Conservation (phyloP, 2,888 invertebrate genomes). For the Megaustenia siamemsis region DNA sequence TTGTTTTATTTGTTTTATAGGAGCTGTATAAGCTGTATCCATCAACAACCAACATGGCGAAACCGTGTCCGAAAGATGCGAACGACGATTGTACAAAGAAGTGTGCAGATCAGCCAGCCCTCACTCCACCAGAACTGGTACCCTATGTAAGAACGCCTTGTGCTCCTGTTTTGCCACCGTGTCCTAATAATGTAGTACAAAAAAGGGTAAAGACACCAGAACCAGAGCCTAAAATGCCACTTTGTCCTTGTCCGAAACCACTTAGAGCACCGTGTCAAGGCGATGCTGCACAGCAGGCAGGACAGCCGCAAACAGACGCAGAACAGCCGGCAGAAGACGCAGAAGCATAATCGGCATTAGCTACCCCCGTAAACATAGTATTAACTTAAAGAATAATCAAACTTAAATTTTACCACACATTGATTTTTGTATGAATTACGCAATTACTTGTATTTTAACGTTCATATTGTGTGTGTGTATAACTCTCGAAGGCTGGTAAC, state of each 20-base stretch:
- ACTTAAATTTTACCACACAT: neutral
- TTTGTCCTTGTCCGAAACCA: slow-evolving; percentile 30
- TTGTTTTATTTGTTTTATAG: neutral
- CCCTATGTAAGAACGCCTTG: slow-evolving; percentile 41
- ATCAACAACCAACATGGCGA: neutral
- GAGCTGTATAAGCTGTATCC: neutral
- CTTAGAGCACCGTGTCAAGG: slow-evolving; percentile 24
- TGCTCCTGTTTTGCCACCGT: slow-evolving; percentile 35
- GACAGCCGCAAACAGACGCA: neutral
- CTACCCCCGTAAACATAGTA: neutral
- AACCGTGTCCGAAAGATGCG: neutral
- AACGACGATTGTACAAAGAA: neutral
- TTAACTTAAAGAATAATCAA: neutral
- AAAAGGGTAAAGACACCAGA: slow-evolving; percentile 21
- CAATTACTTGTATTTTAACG: neutral
- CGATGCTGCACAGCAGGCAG: neutral
- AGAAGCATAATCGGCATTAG: too few relatives aligned
- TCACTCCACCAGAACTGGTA: slow-evolving; percentile 5
- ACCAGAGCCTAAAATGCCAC: slow-evolving; percentile 41
- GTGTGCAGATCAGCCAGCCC: neutral
- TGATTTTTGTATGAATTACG: neutral
- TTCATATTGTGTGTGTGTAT: neutral
- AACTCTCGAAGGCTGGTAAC: slow-evolving; percentile 16
- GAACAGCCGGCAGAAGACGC: too few relatives aligned
- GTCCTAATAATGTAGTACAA: slow-evolving; percentile 5